Percentiles rank a stretch among this genome's conserved stretches.
Evolutionary conservation across 1,140 invertebrate species (phyloP).

Genomic region (Scaptomyza montana): DNA sequence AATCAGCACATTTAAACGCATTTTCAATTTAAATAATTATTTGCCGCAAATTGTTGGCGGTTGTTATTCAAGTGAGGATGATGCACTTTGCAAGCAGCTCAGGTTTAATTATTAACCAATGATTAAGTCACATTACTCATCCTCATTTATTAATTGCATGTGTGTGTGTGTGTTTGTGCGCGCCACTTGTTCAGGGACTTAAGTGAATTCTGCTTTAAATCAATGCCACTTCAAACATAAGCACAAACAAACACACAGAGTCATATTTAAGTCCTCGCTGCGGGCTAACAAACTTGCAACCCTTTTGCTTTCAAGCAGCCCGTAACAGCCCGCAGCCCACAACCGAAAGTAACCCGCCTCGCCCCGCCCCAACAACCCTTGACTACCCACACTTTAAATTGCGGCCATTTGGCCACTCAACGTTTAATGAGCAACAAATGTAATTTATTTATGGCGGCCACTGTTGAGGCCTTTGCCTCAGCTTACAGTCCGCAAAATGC

Average conservation of each 20-base stretch:
- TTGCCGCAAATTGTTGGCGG: conserved; percentile 8
- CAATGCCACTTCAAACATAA: conserved; percentile 57
- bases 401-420: conserved; percentile 70
- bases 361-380: not conserved
- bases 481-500: conserved; percentile 66
- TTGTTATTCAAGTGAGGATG: not conserved
- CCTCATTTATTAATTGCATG: conserved; percentile 17
- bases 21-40: not conserved
- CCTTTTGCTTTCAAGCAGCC: not conserved
- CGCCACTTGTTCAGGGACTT: conserved; percentile 1
- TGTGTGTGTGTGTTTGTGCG: not conserved
- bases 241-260: conserved; percentile 15
- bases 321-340: not conserved
- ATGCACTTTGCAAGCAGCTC: not conserved
- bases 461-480: conserved; percentile 53
- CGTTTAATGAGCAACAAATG: conserved; percentile 81
- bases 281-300: conserved; percentile 18
- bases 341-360: not conserved
- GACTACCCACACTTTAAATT: conserved; percentile 46
- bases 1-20: not conserved
- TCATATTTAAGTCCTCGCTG: conserved; percentile 25
- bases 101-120: conserved; percentile 46
- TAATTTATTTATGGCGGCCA: conserved; percentile 75
- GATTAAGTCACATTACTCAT: conserved; percentile 44
- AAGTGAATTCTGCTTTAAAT: conserved; percentile 47